Evolutionary conservation across 1,140 invertebrate species (phyloP), one percentile per base, ranked within the genome.

Genomic region (Drosophila kikkawai): DNA sequence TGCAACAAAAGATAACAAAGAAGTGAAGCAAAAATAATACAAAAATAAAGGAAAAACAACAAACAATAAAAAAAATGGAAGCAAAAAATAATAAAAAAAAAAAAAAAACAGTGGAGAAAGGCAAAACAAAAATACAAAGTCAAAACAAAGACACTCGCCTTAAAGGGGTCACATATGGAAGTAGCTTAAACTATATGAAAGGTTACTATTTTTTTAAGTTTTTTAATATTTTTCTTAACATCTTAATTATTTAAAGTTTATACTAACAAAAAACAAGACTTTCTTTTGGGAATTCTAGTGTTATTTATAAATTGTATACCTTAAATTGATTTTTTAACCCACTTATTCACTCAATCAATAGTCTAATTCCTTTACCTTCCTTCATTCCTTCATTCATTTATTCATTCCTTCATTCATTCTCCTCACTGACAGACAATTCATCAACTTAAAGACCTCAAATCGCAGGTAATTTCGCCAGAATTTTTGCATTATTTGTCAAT

Each of bases 401-500:
- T n/a, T 61, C 34, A 34, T 56, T 44, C 39, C 56, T 4, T 65
- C 22, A 44, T 19, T 58, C 51, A 57, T 22, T 56, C 51, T n/a
- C 4, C 50, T 15, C 36, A 48, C 61, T 53, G 68, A 48, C 65
- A 70, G 65, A 69, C 65, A 70, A 69, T 71, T 70, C 51, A 70
- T 47, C 66, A 59, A 57, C 63, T 77, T 80, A 42, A 71, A 80
- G 66, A 58, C 45, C 51, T 64, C 75, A 83, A 82, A 73, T 66
- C 61, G 70, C 80, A 77, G 83, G 80, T 87, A 87, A 86, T 86
- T 86, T 87, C 60, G 58, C 57, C 78, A 65, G 55, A 68, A 76
- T 76, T 87, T 87, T 87, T 81, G 83, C 80, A 87, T 83, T 82
- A 87, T 87, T 87, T 87, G 80, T 87, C 79, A 87, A 87, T 87